Percentiles rank a stretch among this genome's conserved stretches.
These are phyloP conservation scores for Scortum barcoo DNA, from an alignment of 2,113 vertebrate species.

Conservation along the genomic window DNA sequence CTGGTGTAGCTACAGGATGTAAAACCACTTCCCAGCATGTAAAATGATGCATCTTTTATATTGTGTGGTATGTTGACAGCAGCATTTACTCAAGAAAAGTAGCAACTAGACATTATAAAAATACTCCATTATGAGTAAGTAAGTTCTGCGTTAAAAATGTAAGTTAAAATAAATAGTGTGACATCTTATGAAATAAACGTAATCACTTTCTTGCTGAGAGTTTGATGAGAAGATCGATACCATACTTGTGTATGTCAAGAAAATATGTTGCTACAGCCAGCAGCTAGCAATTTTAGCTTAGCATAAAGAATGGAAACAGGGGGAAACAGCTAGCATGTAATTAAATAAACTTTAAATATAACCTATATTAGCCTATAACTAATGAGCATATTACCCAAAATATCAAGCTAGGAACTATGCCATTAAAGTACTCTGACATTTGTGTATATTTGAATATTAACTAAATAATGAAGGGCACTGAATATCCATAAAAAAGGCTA, in stretches of 20 bases:
- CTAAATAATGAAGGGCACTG: too few species aligned
- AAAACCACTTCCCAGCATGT: not conserved
- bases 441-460: too few species aligned
- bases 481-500: not conserved
- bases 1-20: not conserved
- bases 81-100: not conserved
- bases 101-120: not conserved
- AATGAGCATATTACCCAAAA: too few species aligned
- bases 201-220: not conserved
- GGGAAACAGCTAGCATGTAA: too few species aligned
- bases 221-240: not conserved
- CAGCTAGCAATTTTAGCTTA: not conserved
- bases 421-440: too few species aligned
- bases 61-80: not conserved
- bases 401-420: too few species aligned
- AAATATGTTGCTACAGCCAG: not conserved
- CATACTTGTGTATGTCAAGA: not conserved
- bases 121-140: not conserved
- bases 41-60: not conserved
- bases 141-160: not conserved
- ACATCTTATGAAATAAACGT: too few species aligned
- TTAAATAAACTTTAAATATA: too few species aligned
- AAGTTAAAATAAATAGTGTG: not conserved
- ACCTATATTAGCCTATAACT: too few species aligned
- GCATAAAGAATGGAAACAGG: not conserved